Evolutionary conservation across 2,113 vertebrate genomes (phyloP), one percentile per base, ranked within the genome.

Genomic region (Chamaea fasciata): DNA sequence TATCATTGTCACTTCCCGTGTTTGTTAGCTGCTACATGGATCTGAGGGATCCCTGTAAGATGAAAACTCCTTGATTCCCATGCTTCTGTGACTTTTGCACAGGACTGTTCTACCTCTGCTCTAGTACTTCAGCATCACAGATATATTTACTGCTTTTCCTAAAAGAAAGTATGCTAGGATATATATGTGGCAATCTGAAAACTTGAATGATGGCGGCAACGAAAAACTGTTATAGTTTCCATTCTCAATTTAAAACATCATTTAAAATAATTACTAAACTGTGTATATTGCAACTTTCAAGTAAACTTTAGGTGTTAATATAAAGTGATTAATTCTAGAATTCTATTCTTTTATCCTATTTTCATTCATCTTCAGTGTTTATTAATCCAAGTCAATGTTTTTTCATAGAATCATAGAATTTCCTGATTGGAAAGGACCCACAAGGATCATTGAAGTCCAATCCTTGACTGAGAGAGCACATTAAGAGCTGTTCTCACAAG

Each of bases 181-280:
- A 31, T n/a, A 13, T 26, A 65, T 39, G 20, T 49, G 31, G 9
- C 3, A 3, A 30, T 87, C 47, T 77, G 39, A 67, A 90, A 94
- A 71, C 2, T 24, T 27, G n/a, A 1, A 23, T 1, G 0, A 50
- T 47, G 17, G 7, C 8, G 1, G 11, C 6, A 5, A n/a, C 1
- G 2, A 69, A 76, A 69, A 87, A 27, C 5, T n/a, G 57, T 49
- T 57, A 10, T 50, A 24, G 4, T 60, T 94, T 91, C 23, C 9
- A 69, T 44, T 11, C 6, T 91, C 46, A 33, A 11, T 67, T 65
- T 46, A 77, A 65, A 81, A 52, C 14, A 6, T n/a, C 2, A 81
- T 70, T 81, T 91, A 70, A 83, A 93, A 62, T 30, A 74, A 63
- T 67, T 74, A 81, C 16, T 83, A 59, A 77, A 77, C 20, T 28